A percentile compares a stretch with the other conserved stretches of the same genome.
Conservation (phyloP, 2,888 invertebrate species). For the Neocrepidodera transversa region DNA sequence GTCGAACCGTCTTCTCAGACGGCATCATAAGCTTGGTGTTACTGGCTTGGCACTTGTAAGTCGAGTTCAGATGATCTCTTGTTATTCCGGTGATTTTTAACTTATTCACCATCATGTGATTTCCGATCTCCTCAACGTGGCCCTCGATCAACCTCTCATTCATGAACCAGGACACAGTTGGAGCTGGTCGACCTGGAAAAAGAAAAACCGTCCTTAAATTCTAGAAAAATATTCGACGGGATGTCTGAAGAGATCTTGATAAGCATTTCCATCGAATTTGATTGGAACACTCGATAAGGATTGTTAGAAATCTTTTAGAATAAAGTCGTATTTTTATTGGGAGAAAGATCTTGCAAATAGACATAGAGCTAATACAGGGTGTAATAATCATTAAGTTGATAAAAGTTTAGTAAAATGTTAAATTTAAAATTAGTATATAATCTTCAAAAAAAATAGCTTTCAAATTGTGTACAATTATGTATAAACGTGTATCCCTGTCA, state of each 20-base stretch:
- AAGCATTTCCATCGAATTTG: slow-evolving; percentile 7
- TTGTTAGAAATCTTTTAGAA: background rate
- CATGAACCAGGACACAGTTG: slow-evolving; percentile 85
- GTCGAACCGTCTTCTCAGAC: slow-evolving; percentile 79
- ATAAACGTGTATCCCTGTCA: too few species aligned
- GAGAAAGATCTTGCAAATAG: background rate
- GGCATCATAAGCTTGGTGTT: slow-evolving; percentile 88
- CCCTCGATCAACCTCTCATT: slow-evolving; percentile 76
- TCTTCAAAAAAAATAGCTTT: too few species aligned
- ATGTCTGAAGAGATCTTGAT: slow-evolving; percentile 15
- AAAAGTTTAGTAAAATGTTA: too few species aligned
- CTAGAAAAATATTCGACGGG: slow-evolving; percentile 15
- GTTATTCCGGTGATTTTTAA: slow-evolving; percentile 77
- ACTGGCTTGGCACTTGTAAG: slow-evolving; percentile 86
- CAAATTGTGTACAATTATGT: too few species aligned
- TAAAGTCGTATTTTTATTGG: background rate
- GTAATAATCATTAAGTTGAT: too few species aligned
- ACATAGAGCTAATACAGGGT: too few species aligned
- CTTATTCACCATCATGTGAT: slow-evolving; percentile 80
- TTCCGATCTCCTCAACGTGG: slow-evolving; percentile 72
- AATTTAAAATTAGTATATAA: too few species aligned
- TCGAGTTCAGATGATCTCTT: slow-evolving; percentile 81
- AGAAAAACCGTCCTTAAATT: slow-evolving; percentile 3
- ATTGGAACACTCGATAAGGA: slow-evolving; percentile 9
- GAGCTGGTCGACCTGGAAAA: slow-evolving; percentile 86